Evolutionary conservation across 2,888 invertebrate species (phyloP).

Genomic region (Dynastes tityus): DNA sequence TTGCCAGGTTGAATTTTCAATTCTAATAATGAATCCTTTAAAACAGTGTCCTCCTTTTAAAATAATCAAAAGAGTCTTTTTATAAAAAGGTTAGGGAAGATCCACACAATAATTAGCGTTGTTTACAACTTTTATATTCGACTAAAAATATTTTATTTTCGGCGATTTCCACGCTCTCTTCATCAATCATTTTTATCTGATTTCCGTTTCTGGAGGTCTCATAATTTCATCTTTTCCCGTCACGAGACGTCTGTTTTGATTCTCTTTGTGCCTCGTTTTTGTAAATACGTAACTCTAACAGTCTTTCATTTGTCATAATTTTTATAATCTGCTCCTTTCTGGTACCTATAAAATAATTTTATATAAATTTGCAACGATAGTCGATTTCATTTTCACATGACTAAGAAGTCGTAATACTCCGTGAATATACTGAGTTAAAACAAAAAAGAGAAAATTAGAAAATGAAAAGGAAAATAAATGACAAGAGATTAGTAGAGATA

Average conservation of each 20-base stretch:
- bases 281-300: slow-evolving; percentile 43
- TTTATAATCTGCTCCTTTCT: slow-evolving; percentile 34
- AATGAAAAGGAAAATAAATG: no score
- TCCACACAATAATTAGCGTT: slow-evolving; percentile 21
- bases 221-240: slow-evolving; percentile 55
- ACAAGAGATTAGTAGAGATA: no score
- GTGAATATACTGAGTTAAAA: no score
- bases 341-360: background rate
- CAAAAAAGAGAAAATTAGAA: no score
- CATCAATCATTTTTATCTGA: slow-evolving; percentile 58
- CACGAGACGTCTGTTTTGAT: slow-evolving; percentile 45
- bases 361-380: background rate
- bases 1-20: no score
- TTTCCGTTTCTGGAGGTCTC: slow-evolving; percentile 55
- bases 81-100: background rate
- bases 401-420: no score
- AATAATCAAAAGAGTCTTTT: background rate
- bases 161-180: slow-evolving; percentile 47
- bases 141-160: slow-evolving; percentile 54
- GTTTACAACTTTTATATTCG: slow-evolving; percentile 35
- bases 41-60: background rate
- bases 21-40: no score
- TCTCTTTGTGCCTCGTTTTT: slow-evolving; percentile 41
- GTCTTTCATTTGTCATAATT: slow-evolving; percentile 48
- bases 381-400: background rate